A percentile compares a stretch with the other conserved stretches of the same genome.
Evolutionary conservation across 2,888 invertebrate species (phyloP).

Genomic region (Drosophila meridiana): DNA sequence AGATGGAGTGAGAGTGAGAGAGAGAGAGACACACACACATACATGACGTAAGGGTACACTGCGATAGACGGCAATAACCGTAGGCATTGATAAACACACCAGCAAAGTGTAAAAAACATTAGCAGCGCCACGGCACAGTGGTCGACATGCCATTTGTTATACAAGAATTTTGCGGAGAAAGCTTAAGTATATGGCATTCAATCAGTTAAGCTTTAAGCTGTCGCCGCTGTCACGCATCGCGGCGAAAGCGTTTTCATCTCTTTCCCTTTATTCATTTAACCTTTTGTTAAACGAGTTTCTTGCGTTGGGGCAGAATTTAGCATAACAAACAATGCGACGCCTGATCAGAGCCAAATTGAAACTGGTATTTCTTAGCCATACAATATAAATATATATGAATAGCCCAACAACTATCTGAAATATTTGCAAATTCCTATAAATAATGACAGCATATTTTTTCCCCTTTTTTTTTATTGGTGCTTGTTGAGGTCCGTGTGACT

Average conservation of each 20-base stretch:
- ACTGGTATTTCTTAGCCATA: background rate
- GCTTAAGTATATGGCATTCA: constrained; percentile 11
- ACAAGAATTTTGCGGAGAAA: constrained; percentile 23
- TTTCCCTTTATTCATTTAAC: background rate
- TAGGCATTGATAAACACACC: constrained; percentile 78
- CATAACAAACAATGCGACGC: constrained; percentile 24
- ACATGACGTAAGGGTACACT: constrained; percentile 51
- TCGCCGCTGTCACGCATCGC: constrained; percentile 12
- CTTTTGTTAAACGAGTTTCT: constrained; percentile 13
- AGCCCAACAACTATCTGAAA: background rate
- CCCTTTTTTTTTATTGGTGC: background rate
- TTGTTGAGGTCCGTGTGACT: background rate
- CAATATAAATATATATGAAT: background rate
- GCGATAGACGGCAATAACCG: constrained; percentile 59
- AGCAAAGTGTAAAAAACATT: constrained; percentile 74
- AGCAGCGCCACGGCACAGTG: constrained; percentile 57
- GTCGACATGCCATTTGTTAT: constrained; percentile 29
- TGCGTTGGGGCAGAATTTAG: constrained; percentile 10
- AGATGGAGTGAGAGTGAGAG: background rate
- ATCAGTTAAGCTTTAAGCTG: constrained; percentile 13
- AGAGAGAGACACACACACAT: constrained; percentile 8
- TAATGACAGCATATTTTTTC: background rate
- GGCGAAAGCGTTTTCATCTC: constrained; percentile 30
- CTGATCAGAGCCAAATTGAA: constrained; percentile 9
- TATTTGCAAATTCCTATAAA: background rate